Base-by-base conservation (phyloP, 1,140 invertebrate species). In the Anoplolepis gracilipes region DNA sequence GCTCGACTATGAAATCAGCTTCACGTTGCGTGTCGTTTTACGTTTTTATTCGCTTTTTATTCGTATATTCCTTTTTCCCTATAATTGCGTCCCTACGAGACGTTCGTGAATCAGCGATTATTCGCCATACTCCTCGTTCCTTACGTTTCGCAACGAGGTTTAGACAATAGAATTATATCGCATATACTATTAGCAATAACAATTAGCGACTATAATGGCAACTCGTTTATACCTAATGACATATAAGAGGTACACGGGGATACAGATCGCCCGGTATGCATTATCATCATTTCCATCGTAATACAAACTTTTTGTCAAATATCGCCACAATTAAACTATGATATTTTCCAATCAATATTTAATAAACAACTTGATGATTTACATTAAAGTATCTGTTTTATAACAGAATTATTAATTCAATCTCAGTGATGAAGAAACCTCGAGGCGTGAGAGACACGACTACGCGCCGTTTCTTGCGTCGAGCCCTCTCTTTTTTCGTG, bases 21-120 rank as follows among this genome's bases (percentile, higher is more conserved):
- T 49, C 39, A 39, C 25, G 70, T 59, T 16, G 53, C 49, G 11
- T 46, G 25, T 64, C 36, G 39, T 77, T 77, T 76, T 62, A 42
- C 22, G 25, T 42, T 28, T 55, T n/a, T n/a, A n/a, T n/a, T n/a
- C 73, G 36, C 73, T 61, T 76, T 76, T 77, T 64, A 77, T 77
- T 62, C 73, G 36, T 77, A 61, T n/a, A 42, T 77, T 42, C 36
- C 73, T n/a, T 39, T 49, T 49, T 61, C 55, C 42, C 36, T 36
- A 39, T 16, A 59, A 59, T 76, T 59, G 13, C 55, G 46, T 22
- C 6, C 3, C 11, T 46, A 42, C 39, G 25, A 42, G 36, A 77
- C 55, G 16, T 61, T 30, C 55, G 1, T 76, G 33, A 64, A 77
- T 64, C 61, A 28, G 61, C 61, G 61, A 33, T 64, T 64, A 62